Evolutionary conservation across 2,797 vertebrate species (phyloP).

Genomic region (Halcyon badia): DNA sequence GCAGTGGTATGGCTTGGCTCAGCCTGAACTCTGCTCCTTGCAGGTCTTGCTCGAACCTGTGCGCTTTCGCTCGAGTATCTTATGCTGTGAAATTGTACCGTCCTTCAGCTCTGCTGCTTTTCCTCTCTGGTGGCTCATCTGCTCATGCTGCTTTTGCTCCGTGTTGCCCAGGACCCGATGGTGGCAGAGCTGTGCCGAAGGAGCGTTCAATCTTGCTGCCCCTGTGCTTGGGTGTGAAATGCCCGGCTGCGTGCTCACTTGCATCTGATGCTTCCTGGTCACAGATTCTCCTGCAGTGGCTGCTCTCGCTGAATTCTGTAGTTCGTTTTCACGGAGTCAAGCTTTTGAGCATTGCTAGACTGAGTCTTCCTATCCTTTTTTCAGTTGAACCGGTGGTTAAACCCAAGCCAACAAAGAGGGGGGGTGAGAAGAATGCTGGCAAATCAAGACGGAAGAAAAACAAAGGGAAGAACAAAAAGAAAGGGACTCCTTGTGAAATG

Average conservation of each 20-base stretch:
- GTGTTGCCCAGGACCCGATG: background rate
- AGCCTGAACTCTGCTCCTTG: background rate
- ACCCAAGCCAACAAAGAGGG: conserved; percentile 73
- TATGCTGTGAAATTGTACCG: background rate
- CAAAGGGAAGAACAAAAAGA: conserved; percentile 80
- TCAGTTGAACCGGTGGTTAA: conserved; percentile 81
- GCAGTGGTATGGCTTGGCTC: background rate
- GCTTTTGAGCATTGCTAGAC: background rate
- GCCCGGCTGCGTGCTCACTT: background rate
- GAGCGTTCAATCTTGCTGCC: background rate
- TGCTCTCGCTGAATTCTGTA: background rate
- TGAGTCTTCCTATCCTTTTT: conserved; percentile 1
- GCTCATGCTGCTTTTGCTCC: background rate
- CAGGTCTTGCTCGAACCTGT: background rate
- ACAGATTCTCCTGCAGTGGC: background rate
- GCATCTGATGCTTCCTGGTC: background rate
- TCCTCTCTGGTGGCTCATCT: background rate
- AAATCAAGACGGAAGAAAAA: conserved; percentile 78
- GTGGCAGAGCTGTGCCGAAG: background rate
- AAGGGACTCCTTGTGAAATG: conserved; percentile 78
- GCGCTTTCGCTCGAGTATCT: background rate
- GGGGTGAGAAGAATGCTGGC: conserved; percentile 66
- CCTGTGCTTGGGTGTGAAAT: background rate
- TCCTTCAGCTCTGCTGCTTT: background rate
- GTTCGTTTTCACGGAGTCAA: background rate